These are phyloP conservation scores for Myanophis thanlyinensis DNA, from an alignment of 2,113 vertebrate species.

Conservation along the genomic window DNA sequence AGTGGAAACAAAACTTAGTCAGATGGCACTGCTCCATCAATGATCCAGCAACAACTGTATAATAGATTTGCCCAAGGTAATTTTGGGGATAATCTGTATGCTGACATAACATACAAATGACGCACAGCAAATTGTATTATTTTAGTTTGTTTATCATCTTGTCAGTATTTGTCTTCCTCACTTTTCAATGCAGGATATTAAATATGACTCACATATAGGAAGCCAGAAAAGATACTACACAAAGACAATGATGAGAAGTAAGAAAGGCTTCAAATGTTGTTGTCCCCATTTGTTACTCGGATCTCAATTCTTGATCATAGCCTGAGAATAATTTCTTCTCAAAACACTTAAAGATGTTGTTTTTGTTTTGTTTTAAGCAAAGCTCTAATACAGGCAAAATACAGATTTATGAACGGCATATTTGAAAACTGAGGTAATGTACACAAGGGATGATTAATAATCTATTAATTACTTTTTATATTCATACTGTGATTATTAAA, in stretches of 20 bases:
- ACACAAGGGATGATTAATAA: slow-evolving; percentile 50
- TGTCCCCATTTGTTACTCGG: slow-evolving; percentile 54
- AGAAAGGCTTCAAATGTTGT: slow-evolving; percentile 61
- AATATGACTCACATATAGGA: slow-evolving; percentile 38
- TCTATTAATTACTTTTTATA: slow-evolving; percentile 60
- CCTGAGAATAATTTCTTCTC: slow-evolving; percentile 59
- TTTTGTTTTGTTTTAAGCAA: neutral
- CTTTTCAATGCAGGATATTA: neutral
- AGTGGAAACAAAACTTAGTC: neutral
- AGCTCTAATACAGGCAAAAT: slow-evolving; percentile 62
- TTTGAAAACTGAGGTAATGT: slow-evolving; percentile 37
- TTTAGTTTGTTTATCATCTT: slow-evolving; percentile 59
- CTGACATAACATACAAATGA: slow-evolving; percentile 18
- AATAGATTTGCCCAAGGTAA: slow-evolving; percentile 33
- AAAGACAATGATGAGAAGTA: slow-evolving; percentile 46
- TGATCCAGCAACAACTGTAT: neutral
- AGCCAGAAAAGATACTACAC: slow-evolving; percentile 40
- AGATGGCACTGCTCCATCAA: slow-evolving; percentile 4
- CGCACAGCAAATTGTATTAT: slow-evolving; percentile 29
- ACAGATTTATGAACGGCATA: slow-evolving; percentile 63
- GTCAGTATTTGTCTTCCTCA: neutral
- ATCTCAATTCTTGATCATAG: slow-evolving; percentile 59
- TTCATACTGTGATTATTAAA: slow-evolving; percentile 37
- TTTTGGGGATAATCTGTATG: slow-evolving; percentile 32
- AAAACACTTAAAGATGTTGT: slow-evolving; percentile 50